These are phyloP conservation scores for Cynocephalus volans DNA, from an alignment of 2,113 vertebrate genomes.

Conservation along the genomic window DNA sequence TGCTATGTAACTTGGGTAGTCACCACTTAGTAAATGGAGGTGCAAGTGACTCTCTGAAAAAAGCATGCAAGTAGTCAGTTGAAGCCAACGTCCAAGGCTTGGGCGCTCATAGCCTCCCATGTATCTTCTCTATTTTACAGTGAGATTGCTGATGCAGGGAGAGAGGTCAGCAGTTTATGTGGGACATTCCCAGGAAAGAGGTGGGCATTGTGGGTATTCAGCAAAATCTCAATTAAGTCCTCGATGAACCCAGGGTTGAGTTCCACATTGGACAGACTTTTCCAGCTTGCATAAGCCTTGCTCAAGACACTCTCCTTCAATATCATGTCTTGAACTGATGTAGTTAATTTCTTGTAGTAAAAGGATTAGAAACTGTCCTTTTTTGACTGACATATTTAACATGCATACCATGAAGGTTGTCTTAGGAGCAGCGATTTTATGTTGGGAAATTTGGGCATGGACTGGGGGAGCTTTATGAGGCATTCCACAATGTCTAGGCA, in stretches of 20 bases:
- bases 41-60: not conserved
- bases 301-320: not conserved
- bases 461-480: not conserved
- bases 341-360: not conserved
- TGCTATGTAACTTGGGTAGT: not conserved
- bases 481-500: slow-evolving; percentile 12
- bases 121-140: not conserved
- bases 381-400: not conserved
- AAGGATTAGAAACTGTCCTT: not conserved
- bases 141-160: not conserved
- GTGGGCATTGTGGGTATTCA: not conserved
- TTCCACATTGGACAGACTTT: not conserved
- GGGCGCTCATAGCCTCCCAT: not conserved
- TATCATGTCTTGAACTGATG: not conserved
- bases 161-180: rapidly evolving
- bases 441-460: slow-evolving; percentile 7
- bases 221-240: not conserved
- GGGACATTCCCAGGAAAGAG: not conserved
- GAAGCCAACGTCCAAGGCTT: not conserved
- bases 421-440: not conserved
- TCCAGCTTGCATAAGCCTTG: not conserved
- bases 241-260: not conserved
- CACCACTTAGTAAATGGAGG: not conserved
- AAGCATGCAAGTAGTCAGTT: not conserved
- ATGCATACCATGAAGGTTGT: not conserved